Conservation (phyloP, 2,113 vertebrate genomes). For the Vulpes vulpes region DNA sequence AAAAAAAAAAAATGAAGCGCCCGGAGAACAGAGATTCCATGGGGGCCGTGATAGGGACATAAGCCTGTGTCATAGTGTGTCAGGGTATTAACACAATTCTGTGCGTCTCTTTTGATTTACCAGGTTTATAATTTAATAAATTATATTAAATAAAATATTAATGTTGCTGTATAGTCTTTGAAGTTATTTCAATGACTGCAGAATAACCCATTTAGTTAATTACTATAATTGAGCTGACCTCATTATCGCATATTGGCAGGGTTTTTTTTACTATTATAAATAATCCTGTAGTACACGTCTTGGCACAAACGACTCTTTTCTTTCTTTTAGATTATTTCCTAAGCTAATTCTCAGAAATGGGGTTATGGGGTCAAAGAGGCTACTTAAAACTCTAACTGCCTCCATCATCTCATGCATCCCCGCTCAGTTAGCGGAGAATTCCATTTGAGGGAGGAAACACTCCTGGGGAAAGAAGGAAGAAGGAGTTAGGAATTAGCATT, state of each 20-base stretch:
- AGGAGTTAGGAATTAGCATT: neutral
- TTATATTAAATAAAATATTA: neutral
- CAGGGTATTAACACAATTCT: neutral
- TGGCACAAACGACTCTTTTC: neutral
- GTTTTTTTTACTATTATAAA: neutral
- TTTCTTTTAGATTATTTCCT: conserved; percentile 24
- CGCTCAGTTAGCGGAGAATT: neutral
- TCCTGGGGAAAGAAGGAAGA: neutral
- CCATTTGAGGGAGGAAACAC: neutral
- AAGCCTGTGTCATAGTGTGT: neutral
- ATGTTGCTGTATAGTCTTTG: neutral
- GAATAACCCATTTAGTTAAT: conserved; percentile 22
- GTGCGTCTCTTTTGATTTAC: neutral
- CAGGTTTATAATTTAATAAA: neutral
- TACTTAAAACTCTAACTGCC: neutral
- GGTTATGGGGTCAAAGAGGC: neutral
- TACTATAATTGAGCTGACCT: neutral
- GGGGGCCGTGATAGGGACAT: neutral
- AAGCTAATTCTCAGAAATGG: neutral
- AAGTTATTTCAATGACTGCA: conserved; percentile 6
- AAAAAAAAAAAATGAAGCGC: neutral
- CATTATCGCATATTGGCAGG: neutral
- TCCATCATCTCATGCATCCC: neutral
- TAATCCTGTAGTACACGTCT: neutral
- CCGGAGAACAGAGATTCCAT: neutral